Evolutionary conservation across 2,888 invertebrate species (phyloP).

Genomic region (Drosophila hamatofila): DNA sequence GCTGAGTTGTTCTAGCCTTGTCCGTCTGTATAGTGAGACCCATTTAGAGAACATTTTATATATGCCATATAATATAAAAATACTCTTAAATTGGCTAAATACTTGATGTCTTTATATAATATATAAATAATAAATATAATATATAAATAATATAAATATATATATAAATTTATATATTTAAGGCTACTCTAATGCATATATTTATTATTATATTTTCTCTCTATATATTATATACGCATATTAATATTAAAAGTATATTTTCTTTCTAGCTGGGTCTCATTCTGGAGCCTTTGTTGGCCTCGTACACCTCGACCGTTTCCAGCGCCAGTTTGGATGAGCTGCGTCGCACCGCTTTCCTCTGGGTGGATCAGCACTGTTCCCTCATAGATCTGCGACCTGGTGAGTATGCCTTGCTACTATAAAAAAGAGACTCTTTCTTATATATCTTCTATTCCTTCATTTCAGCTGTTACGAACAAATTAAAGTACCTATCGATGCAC

Average conservation of each 20-base stretch:
- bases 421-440: not conserved
- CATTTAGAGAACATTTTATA: no score
- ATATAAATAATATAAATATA: no score
- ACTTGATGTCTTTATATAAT: no score
- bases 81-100: no score
- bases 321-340: slow-evolving; percentile 96
- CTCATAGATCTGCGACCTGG: slow-evolving; percentile 97
- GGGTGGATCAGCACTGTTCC: slow-evolving; percentile 99
- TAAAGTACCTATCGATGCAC: slow-evolving; percentile 94
- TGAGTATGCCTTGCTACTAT: slow-evolving; percentile 82
- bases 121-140: no score
- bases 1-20: no score
- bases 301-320: slow-evolving; percentile 96
- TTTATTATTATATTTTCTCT: no score
- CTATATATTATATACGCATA: no score
- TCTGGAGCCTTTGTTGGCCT: slow-evolving; percentile 94
- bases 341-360: slow-evolving; percentile 95
- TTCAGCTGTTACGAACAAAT: slow-evolving; percentile 95
- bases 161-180: no score
- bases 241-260: not conserved
- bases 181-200: no score
- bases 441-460: fast-evolving
- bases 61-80: no score
- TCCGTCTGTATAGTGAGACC: no score
- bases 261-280: slow-evolving; percentile 93